Conservation (phyloP, 2,113 vertebrate genomes). For the Clarias magur region DNA sequence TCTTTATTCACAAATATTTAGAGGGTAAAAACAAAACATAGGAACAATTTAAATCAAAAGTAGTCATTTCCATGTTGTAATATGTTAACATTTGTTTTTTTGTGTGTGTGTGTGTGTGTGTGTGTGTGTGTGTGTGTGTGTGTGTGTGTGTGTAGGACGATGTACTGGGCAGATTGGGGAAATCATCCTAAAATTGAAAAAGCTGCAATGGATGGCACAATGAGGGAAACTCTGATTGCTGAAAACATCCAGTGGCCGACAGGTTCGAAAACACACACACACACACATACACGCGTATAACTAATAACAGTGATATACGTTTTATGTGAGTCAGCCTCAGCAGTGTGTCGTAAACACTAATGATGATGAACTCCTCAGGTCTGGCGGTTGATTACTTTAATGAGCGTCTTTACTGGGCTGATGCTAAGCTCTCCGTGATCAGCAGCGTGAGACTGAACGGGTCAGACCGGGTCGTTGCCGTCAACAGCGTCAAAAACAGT, state of each 20-base stretch:
- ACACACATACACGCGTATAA: not conserved
- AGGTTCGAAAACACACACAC: slow-evolving; percentile 68
- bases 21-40: too few species aligned
- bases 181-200: slow-evolving; percentile 97
- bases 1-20: too few species aligned
- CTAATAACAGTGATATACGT: too few species aligned
- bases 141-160: slow-evolving; percentile 73
- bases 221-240: slow-evolving; percentile 89
- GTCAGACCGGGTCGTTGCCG: slow-evolving; percentile 84
- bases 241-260: slow-evolving; percentile 98
- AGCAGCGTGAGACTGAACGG: slow-evolving; percentile 92
- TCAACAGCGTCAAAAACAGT: slow-evolving; percentile 84
- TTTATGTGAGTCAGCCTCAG: not conserved
- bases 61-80: not conserved
- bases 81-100: too few species aligned
- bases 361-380: slow-evolving; percentile 68
- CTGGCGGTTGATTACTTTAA: slow-evolving; percentile 95
- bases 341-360: not conserved
- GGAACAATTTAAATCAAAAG: too few species aligned
- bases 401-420: slow-evolving; percentile 94
- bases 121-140: slow-evolving; percentile 3
- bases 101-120: not conserved
- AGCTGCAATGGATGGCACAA: slow-evolving; percentile 92
- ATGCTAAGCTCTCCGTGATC: slow-evolving; percentile 91
- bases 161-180: slow-evolving; percentile 99